phyloP scores from a whole-genome alignment of 2,113 vertebrate species.

The Catharus fuscescens region DNA sequence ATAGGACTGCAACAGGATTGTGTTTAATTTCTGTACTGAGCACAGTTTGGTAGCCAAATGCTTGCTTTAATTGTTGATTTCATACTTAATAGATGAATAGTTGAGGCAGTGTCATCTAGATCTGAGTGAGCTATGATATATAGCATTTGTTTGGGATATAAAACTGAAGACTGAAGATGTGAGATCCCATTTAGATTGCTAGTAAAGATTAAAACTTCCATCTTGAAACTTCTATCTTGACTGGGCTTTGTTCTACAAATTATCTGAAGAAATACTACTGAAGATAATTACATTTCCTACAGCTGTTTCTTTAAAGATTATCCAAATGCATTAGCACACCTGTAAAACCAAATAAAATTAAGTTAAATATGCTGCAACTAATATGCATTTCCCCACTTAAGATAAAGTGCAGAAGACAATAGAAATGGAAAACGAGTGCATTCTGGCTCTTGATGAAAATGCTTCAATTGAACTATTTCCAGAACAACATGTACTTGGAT shows the following conservation, averaged over 20 bases:
- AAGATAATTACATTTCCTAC: conserved; percentile 43
- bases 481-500: conserved; percentile 84
- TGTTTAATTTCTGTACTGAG: background rate
- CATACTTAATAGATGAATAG: background rate
- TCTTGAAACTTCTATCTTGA: conserved; percentile 30
- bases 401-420: conserved; percentile 65
- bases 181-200: conserved; percentile 54
- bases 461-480: conserved; percentile 74
- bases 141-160: background rate
- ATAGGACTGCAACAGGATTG: background rate
- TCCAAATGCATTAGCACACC: conserved; percentile 44
- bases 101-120: background rate
- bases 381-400: conserved; percentile 37
- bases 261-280: conserved; percentile 27
- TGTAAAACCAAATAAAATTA: conserved; percentile 63
- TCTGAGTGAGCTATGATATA: background rate
- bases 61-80: conserved; percentile 10
- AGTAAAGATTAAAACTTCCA: conserved; percentile 52
- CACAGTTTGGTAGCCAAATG: background rate
- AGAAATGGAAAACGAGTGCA: conserved; percentile 52
- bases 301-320: conserved; percentile 34
- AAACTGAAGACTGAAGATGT: conserved; percentile 1
- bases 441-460: conserved; percentile 78
- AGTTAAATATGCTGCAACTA: conserved; percentile 39
- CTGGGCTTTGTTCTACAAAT: conserved; percentile 41